Base-by-base conservation (phyloP, 2,113 vertebrate species). In the Otis tarda region DNA sequence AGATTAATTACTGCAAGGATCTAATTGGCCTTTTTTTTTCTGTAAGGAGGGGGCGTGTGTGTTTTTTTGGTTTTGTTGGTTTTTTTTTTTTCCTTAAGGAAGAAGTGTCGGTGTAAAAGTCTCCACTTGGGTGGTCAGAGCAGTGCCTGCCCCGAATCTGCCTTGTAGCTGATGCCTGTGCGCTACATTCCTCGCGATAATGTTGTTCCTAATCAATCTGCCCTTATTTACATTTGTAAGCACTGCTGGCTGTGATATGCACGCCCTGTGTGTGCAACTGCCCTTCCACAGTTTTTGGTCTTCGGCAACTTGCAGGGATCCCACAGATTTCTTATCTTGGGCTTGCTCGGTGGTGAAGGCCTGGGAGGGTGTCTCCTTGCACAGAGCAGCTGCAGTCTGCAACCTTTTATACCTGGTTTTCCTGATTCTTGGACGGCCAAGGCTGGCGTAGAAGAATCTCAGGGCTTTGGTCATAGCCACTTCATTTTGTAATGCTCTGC, bases 21-120 rank as follows among this genome's bases (percentile, higher is more conserved):
- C 97, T 98, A 98, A 98, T 98, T 98, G 97, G 97, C 96, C 97
- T 97, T 97, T 97, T 98, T 98, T 98, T 98, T 98, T 98, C 97
- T 97, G 97, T 41, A 41, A 11, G 10, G 41, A 13, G 41, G 12
- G 41, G 41, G 11, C 13, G 25, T 23, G 52, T 18, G 17, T 31
- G 27, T 14, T 24, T 25, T 55, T 55, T 55, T 55, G 6, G 45
- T 47, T 47, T 19, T 17, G 19, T 47, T 47, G 17, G 19, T 47
- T 47, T 30, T 39, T 31, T 10, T 59, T 75, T 50, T 39, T 50
- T 33, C 95, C 92, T 96, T 92, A 90, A 96, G 96, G 97, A 97
- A 98, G 97, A 98, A 97, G 94, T 97, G 96, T 97, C 96, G 97
- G 94, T 96, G 95, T 98, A 98, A 95, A 97, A 97, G 97, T 93